Percentiles rank a stretch among this genome's conserved stretches.
These are phyloP conservation scores for Urosaurus nigricauda DNA, from an alignment of 2,797 vertebrate species.

Conservation along the genomic window DNA sequence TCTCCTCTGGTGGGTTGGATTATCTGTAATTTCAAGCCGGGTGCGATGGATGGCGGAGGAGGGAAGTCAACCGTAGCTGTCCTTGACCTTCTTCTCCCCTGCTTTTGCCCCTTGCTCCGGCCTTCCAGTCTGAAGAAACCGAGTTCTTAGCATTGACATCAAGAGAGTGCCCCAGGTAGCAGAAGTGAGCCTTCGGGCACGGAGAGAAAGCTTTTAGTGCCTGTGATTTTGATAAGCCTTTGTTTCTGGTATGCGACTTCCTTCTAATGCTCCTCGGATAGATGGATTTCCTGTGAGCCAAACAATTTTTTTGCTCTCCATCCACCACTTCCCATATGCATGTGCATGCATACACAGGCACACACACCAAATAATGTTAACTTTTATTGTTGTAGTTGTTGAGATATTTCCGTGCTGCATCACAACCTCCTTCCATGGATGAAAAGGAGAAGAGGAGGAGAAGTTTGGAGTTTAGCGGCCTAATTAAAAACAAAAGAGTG, in stretches of 20 bases:
- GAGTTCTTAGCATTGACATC: slow-evolving; percentile 61
- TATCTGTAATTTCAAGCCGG: slow-evolving; percentile 89
- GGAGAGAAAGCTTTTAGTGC: slow-evolving; percentile 53
- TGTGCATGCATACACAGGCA: no score
- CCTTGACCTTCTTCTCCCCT: slow-evolving; percentile 82
- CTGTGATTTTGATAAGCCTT: slow-evolving; percentile 71
- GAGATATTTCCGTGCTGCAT: neutral
- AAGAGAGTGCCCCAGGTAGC: slow-evolving; percentile 68
- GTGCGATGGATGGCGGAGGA: neutral
- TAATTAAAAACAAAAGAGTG: slow-evolving; percentile 81
- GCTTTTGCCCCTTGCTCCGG: slow-evolving; percentile 72
- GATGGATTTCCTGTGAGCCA: slow-evolving; percentile 43
- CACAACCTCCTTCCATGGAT: slow-evolving; percentile 24
- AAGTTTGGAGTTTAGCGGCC: slow-evolving; percentile 69
- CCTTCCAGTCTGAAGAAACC: slow-evolving; percentile 60
- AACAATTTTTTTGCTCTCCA: no score
- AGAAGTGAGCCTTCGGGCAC: slow-evolving; percentile 60
- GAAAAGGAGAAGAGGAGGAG: slow-evolving; percentile 21
- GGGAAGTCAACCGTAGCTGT: slow-evolving; percentile 72
- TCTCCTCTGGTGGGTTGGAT: slow-evolving; percentile 87
- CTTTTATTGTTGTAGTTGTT: neutral
- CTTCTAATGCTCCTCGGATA: slow-evolving; percentile 10
- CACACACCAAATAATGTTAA: slow-evolving; percentile 5
- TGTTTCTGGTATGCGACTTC: slow-evolving; percentile 65
- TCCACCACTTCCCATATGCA: no score